Evolutionary conservation across 92 coral and sea anemone genomes (phyloP), one percentile per base, ranked within the genome.

Genomic region (Palythoa heliodiscus): DNA sequence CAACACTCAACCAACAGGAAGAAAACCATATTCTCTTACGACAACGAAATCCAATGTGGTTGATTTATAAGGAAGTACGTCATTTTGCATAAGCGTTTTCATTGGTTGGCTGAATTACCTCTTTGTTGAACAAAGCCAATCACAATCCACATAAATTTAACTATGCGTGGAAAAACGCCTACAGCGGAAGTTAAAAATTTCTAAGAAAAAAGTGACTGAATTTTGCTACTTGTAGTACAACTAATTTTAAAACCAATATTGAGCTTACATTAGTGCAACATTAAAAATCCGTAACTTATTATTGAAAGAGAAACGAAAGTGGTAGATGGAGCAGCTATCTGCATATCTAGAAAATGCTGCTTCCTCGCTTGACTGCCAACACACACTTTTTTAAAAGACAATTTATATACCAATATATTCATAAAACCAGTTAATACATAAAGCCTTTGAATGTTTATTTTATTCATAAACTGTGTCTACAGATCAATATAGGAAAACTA

Each of bases 11-110:
- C 73, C 39, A 64, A 43, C 75, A 80, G 84, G 84, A 80, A 80
- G 61, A 80, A 80, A 63, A 19, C 69, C 29, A 20, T 52, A 40
- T 48, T 37, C 10, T 70, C 22, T 77, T 67, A 25, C n/a, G 73
- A 47, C 17, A 10, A 69, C 43, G 47, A 69, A 10, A 4, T 25
- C 0, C 20, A 16, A 55, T 47, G 43, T 29, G 54, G 38, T 66
- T 48, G 47, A 67, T 47, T 25, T 80, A 39, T 66, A 48, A 67
- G 84, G 84, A 80, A 80, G 84, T 80, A 38, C 84, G 84, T 80
- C 84, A 80, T 66, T 47, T 25, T 80, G 60, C 13, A 12, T 16
- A 25, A 66, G 8, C 60, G 13, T 47, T 80, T 25, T 67, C 25
- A 80, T 80, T 80, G 84, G 84, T 67, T 17, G 4, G 14, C 39